These are phyloP conservation scores for Rhagoletis pomonella DNA, from an alignment of 1,140 invertebrate species.

Conservation along the genomic window DNA sequence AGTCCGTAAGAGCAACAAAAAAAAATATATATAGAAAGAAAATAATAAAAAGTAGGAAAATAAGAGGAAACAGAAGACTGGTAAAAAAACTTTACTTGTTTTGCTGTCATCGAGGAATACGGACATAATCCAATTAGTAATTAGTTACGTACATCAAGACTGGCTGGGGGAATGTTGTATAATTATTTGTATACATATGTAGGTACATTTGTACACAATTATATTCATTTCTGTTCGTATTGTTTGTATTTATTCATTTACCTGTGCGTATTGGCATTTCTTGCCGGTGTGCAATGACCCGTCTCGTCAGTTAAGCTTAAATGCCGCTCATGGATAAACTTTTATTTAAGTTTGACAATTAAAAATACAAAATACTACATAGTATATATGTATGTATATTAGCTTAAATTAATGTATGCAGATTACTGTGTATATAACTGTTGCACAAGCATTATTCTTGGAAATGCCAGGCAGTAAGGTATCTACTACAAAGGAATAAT, in stretches of 20 bases:
- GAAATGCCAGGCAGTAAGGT: neutral
- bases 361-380: neutral
- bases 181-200: neutral
- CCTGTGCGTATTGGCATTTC: neutral
- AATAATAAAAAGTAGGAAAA: neutral
- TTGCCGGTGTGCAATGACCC: neutral
- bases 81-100: neutral
- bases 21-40: too few species aligned
- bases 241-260: neutral
- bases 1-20: too few species aligned
- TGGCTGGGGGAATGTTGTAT: neutral
- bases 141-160: conserved; percentile 12
- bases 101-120: neutral
- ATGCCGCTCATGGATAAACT: neutral
- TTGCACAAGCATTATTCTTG: neutral
- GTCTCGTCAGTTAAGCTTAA: neutral
- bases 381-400: too few species aligned
- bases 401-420: neutral
- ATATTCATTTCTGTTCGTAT: neutral
- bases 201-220: neutral
- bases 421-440: neutral
- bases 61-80: neutral
- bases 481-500: neutral
- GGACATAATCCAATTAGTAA: conserved; percentile 49
- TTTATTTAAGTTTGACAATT: conserved; percentile 35